A percentile compares a stretch with the other conserved stretches of the same genome.
Conservation (phyloP, 2,888 invertebrate species). For the Chrysolina oricalcia region DNA sequence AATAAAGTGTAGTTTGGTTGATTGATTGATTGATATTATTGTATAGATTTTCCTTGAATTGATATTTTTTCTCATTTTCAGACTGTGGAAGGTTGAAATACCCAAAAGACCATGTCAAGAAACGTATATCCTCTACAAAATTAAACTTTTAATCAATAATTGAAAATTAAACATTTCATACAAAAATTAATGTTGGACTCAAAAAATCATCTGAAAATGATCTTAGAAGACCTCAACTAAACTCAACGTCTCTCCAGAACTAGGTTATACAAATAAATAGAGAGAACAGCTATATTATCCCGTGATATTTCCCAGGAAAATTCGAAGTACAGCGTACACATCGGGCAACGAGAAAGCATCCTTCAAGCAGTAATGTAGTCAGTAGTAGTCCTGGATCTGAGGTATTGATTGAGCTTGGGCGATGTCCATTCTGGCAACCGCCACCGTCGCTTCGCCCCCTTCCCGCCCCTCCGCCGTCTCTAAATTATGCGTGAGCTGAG, state of each 20-base stretch:
- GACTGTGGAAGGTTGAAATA: too few species aligned
- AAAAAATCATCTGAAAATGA: too few species aligned
- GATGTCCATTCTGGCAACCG: conserved; percentile 72
- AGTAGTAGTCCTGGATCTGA: conserved; percentile 67
- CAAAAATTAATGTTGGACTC: too few species aligned
- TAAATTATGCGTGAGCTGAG: conserved; percentile 73
- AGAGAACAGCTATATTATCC: background rate
- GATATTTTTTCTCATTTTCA: too few species aligned
- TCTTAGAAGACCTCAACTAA: background rate
- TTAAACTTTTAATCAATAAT: too few species aligned
- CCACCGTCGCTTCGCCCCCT: conserved; percentile 40
- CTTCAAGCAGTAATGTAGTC: conserved; percentile 63
- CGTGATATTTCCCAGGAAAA: conserved; percentile 2
- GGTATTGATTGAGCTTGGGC: conserved; percentile 71
- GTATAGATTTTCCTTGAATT: too few species aligned
- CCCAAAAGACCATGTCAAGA: too few species aligned
- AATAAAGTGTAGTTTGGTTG: too few species aligned
- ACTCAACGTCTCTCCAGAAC: background rate
- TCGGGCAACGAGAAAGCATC: conserved; percentile 24
- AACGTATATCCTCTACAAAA: too few species aligned
- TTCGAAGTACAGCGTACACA: conserved; percentile 14
- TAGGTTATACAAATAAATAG: background rate
- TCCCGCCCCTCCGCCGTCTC: conserved; percentile 63
- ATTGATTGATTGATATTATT: too few species aligned
- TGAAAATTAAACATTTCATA: too few species aligned